These are phyloP conservation scores for Globodera ellingtonae DNA, from an alignment of 1,140 invertebrate genomes.

Conservation along the genomic window DNA sequence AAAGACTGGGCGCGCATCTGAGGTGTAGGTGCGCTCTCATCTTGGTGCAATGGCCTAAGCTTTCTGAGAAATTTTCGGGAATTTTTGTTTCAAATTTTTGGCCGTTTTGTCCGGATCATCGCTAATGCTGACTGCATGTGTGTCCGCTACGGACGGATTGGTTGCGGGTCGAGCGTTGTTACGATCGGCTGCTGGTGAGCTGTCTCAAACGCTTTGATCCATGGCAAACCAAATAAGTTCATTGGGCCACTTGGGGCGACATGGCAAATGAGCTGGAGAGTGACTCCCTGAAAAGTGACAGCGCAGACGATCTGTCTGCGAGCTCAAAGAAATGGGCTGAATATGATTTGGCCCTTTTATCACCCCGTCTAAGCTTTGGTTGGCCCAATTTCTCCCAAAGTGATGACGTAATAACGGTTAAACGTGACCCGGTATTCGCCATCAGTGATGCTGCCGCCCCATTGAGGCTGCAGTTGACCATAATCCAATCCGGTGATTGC, in stretches of 20 bases:
- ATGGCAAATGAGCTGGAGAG: background rate
- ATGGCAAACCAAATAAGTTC: slow-evolving; percentile 13
- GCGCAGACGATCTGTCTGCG: background rate
- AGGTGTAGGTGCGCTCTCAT: slow-evolving; percentile 41
- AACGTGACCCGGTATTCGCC: background rate
- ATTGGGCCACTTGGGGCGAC: background rate
- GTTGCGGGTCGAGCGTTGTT: background rate
- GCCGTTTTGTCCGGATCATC: background rate
- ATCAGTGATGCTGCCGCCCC: background rate
- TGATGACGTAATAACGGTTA: background rate
- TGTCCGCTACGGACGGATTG: background rate
- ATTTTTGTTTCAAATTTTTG: background rate
- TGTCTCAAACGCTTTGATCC: slow-evolving; percentile 1
- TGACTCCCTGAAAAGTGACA: background rate
- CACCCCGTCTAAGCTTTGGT: background rate
- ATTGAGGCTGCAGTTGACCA: background rate
- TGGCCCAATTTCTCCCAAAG: background rate
- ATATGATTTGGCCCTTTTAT: background rate
- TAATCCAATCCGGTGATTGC: background rate
- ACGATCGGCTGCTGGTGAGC: background rate
- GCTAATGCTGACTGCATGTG: background rate
- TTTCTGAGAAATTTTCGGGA: slow-evolving; percentile 14
- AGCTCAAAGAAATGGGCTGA: background rate
- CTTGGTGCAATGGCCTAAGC: slow-evolving; percentile 43
- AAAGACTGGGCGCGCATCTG: slow-evolving; percentile 42